Conservation (phyloP, 2,797 vertebrate genomes). For the Thalassophryne amazonica region DNA sequence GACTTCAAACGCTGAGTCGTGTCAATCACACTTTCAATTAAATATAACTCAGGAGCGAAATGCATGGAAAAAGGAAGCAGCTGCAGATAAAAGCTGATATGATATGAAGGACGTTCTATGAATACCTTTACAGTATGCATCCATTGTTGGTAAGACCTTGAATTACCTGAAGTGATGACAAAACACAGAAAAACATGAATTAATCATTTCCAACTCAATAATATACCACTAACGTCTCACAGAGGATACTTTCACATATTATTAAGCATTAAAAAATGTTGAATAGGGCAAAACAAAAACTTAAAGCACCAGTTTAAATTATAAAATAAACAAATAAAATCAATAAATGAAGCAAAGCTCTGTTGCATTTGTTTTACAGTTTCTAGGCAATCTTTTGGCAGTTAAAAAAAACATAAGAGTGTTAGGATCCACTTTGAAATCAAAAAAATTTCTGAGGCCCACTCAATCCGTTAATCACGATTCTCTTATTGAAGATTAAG, state of each 20-base stretch:
- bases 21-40: constrained; percentile 68
- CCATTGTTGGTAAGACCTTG: constrained; percentile 93
- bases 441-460: too few relatives aligned
- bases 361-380: too few relatives aligned
- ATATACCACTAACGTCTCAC: neutral
- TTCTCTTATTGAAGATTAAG: too few relatives aligned
- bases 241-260: neutral
- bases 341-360: too few relatives aligned
- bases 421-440: too few relatives aligned
- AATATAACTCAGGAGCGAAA: constrained; percentile 45
- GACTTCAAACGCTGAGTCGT: constrained; percentile 55
- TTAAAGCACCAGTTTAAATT: too few relatives aligned
- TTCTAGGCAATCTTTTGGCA: too few relatives aligned
- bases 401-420: too few relatives aligned
- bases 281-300: too few relatives aligned
- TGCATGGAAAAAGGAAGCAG: constrained; percentile 15
- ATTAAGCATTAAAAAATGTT: too few relatives aligned
- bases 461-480: too few relatives aligned
- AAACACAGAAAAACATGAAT: constrained; percentile 40
- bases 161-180: constrained; percentile 81
- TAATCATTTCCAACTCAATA: constrained; percentile 22
- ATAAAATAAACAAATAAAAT: too few relatives aligned
- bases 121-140: constrained; percentile 93
- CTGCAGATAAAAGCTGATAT: constrained; percentile 24
- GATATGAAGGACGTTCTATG: constrained; percentile 7